phyloP scores from a whole-genome alignment of 2,888 invertebrate genomes.

The Metacarcinus magister region DNA sequence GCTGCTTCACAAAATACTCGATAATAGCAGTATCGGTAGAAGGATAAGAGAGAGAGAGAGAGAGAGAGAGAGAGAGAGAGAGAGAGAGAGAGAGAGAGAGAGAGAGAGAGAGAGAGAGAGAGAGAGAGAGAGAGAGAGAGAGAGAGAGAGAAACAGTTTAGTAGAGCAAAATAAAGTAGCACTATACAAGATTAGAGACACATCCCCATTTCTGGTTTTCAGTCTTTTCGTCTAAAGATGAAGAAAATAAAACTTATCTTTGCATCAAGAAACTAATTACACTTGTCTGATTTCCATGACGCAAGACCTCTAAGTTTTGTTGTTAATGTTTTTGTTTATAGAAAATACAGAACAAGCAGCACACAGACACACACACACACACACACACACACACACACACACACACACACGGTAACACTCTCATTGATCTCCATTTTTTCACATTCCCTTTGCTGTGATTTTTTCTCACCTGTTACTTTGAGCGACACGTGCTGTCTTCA shows the following conservation, averaged over 20 bases:
- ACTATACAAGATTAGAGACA: background rate
- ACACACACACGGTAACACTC: background rate
- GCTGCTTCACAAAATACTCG: background rate
- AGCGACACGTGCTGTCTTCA: background rate
- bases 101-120: conserved; percentile 8
- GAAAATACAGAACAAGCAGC: no score
- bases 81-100: conserved; percentile 59
- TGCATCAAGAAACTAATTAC: background rate
- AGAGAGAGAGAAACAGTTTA: background rate
- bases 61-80: conserved; percentile 58
- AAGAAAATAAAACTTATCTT: background rate
- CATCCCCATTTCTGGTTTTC: background rate
- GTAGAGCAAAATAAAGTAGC: background rate
- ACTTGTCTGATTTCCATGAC: background rate
- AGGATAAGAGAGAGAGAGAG: conserved; percentile 50
- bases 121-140: background rate
- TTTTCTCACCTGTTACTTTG: background rate
- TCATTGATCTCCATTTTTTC: background rate
- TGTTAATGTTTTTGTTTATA: no score
- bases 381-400: conserved; percentile 48
- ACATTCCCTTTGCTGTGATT: conserved; percentile 3
- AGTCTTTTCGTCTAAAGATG: background rate
- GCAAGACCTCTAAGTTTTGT: no score
- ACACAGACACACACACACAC: conserved; percentile 11
- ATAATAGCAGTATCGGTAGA: background rate